phyloP scores from a whole-genome alignment of 2,797 vertebrate species.

The Cossypha polioptera region DNA sequence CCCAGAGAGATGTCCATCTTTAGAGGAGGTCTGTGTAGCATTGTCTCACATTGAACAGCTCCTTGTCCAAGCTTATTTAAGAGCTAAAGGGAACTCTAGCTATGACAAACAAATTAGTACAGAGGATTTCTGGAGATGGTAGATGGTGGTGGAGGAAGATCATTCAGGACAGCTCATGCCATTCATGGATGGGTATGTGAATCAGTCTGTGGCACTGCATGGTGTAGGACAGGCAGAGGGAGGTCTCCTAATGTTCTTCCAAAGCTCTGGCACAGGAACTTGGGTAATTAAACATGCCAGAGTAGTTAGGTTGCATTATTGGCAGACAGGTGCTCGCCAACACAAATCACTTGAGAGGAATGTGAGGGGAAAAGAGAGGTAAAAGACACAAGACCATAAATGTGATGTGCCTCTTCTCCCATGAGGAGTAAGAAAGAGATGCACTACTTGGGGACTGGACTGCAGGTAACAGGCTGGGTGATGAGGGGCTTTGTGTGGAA shows the following conservation, averaged over 20 bases:
- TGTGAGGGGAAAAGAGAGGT: accelerated
- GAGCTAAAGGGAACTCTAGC: not conserved
- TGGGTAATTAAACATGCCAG: not conserved
- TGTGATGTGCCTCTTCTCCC: not conserved
- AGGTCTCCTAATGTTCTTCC: not conserved
- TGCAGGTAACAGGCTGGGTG: not conserved
- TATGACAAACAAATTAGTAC: not conserved
- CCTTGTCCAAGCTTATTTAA: not conserved
- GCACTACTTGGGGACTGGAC: accelerated
- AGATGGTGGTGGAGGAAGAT: not conserved
- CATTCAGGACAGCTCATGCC: not conserved
- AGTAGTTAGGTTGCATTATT: not conserved
- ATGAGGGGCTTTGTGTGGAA: not conserved
- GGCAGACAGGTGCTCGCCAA: not conserved
- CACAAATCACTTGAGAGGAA: not conserved
- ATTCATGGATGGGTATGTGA: not conserved
- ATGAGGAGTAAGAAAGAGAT: not conserved
- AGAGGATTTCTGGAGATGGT: not conserved
- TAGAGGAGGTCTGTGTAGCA: not conserved
- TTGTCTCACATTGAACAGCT: not conserved
- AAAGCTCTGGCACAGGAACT: not conserved
- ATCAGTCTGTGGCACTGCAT: accelerated
- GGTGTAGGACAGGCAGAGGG: not conserved
- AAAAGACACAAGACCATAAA: not conserved
- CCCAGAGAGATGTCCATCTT: not conserved